A percentile compares a stretch with the other conserved stretches of the same genome.
phyloP scores from a whole-genome alignment of 2,797 vertebrate species.

The Enteromius trimaculatus region DNA sequence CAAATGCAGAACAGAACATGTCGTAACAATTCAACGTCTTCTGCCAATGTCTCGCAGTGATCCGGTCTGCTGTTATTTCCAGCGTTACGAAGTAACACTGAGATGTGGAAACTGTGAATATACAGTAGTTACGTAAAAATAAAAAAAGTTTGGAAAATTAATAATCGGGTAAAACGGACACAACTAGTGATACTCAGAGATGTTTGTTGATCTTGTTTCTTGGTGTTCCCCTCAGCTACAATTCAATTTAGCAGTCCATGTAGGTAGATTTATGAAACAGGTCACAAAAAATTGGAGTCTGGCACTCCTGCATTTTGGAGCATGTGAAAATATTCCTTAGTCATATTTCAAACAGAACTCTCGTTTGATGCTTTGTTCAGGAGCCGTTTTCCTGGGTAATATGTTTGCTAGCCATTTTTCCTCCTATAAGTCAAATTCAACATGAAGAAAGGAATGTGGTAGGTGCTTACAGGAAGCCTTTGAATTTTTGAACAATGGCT shows the following conservation, averaged over 20 bases:
- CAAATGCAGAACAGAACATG: slow-evolving; percentile 26
- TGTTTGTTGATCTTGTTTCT: slow-evolving; percentile 36
- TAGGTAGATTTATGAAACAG: slow-evolving; percentile 26
- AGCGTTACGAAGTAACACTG: background rate
- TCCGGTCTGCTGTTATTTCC: background rate
- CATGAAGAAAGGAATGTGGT: slow-evolving; percentile 28
- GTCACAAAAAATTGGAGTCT: slow-evolving; percentile 33
- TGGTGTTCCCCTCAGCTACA: background rate
- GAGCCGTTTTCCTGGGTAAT: slow-evolving; percentile 30
- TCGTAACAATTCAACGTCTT: background rate
- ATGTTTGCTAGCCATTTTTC: slow-evolving; percentile 44
- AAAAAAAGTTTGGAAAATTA: background rate
- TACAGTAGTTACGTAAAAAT: background rate
- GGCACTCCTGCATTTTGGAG: slow-evolving; percentile 31
- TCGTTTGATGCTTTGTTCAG: slow-evolving; percentile 53
- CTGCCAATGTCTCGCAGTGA: background rate
- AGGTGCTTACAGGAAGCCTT: slow-evolving; percentile 43
- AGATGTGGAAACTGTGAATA: slow-evolving; percentile 10
- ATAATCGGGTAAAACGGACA: slow-evolving; percentile 6
- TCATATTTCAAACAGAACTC: slow-evolving; percentile 33
- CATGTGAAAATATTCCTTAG: slow-evolving; percentile 39
- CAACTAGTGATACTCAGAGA: slow-evolving; percentile 12
- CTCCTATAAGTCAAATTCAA: slow-evolving; percentile 27
- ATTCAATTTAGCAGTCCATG: slow-evolving; percentile 18
- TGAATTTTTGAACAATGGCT: slow-evolving; percentile 42